A percentile compares a stretch with the other conserved stretches of the same genome.
Conservation (phyloP, 2,797 vertebrate species). For the Molothrus aeneus region DNA sequence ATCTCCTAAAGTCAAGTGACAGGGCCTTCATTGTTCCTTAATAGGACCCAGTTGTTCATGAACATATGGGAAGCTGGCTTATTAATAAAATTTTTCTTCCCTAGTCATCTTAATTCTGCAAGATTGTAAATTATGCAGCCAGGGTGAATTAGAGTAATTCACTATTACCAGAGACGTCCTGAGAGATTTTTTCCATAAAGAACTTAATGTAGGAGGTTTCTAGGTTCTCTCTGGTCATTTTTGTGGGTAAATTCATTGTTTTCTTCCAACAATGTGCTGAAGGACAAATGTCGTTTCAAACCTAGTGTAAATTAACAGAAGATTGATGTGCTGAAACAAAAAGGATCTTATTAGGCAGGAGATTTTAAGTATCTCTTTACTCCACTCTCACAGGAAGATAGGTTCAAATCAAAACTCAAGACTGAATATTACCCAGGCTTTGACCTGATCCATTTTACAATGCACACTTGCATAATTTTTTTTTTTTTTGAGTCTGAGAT, state of each 20-base stretch:
- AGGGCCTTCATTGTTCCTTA: conserved; percentile 70
- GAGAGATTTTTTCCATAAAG: not conserved
- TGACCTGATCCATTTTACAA: not conserved
- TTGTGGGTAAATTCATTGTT: not conserved
- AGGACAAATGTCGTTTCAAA: not conserved
- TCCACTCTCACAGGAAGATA: not conserved
- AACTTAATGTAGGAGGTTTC: not conserved
- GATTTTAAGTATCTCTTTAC: not conserved
- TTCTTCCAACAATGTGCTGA: not conserved
- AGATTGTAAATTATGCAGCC: conserved; percentile 31
- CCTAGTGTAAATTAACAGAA: not conserved
- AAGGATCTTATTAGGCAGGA: not conserved
- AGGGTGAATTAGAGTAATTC: not conserved
- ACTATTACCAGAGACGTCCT: not conserved
- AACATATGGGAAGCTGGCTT: conserved; percentile 44
- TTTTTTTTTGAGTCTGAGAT: not conserved
- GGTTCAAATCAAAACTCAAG: not conserved
- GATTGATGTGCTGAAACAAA: conserved; percentile 2
- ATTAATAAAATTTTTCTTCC: conserved; percentile 56
- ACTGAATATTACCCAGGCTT: not conserved
- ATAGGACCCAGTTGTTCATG: conserved; percentile 50
- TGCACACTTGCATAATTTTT: not conserved
- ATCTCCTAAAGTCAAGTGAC: conserved; percentile 56
- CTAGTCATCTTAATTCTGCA: not conserved
- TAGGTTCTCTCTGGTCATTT: not conserved